Base-by-base conservation (phyloP, 2,797 vertebrate species). In the Anolis apletophallus region DNA sequence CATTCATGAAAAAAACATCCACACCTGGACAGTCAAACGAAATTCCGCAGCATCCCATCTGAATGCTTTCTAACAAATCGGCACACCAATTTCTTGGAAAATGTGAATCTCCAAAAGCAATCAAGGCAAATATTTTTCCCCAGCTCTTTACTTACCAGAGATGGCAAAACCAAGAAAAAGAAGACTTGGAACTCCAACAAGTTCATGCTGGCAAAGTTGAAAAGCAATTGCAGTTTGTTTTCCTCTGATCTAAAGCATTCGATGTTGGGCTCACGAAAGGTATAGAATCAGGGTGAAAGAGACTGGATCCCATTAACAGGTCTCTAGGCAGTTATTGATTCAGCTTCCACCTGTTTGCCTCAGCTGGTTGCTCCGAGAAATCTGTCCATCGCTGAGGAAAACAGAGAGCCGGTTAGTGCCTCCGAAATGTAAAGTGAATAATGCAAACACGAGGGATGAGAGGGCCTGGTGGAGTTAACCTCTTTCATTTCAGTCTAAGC, bases 221-320 rank as follows among this genome's bases (percentile, higher is more conserved):
- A 34, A 40, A 74, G 10, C 64, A 10, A 72, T 3, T 67, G 50
- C 83, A 85, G 55, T 29, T 0, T 21, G 87, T 46, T 57, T 23
- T 50, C 46, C 79, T 89, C 79, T 73, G 77, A 55, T n/a, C 85
- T 71, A 91, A 86, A 88, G 79, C 91, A 73, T 92, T 91, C 93
- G 92, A 89, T 55, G 74, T 90, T 90, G 76, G 46, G 16, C 84
- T 87, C 34, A 80, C 81, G 75, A 69, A 57, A 92, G 46, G 46
- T 46, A 46, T 6, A 46, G 46, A 46, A 9, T 19, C 23, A 86
- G 46, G 50, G 4, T 40, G 76, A 1, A 79, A 87, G 82, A 76
- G 75, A 52, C 90, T 94, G 72, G 88, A 92, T 94, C 94, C 94
- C 92, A 89, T 94, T 93, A 88, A 93, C 77, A 85, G n/a, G 80